Evolutionary conservation across 2,113 vertebrate genomes (phyloP), one percentile per base, ranked within the genome.

Genomic region (Tor tambroides): DNA sequence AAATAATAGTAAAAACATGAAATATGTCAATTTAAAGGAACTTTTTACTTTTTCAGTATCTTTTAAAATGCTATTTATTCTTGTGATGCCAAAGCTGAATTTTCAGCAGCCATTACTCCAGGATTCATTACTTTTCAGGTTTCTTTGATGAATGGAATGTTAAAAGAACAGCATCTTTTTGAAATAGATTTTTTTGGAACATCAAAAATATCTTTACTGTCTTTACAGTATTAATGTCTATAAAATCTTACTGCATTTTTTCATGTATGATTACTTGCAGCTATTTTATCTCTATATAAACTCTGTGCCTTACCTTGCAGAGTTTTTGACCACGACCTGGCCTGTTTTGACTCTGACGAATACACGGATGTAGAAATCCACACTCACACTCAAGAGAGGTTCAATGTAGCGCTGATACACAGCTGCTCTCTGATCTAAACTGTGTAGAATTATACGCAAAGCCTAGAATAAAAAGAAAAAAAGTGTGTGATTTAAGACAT

Each of bases 311-410:
- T 26, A 98, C 98, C 97, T 98, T 92, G 96, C 96, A 0, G 96
- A 98, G 89, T 96, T 96, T 61, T 99, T 99, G 41, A 97, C 98
- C 23, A 90, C 95, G 65, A 95, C 96, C 92, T 98, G 97, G 32
- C 97, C 96, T 0, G 96, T 96, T 93, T 95, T 96, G 80, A 99
- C 94, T 0, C 96, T 93, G 0, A 97, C 96, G 41, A 98, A 99
- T 1, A 98, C 96, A 0, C 98, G 93, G 15, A 99, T 95, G 74
- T 99, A 99, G 89, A 99, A 99, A 91, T 98, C 97, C 0, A 93
- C 98, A 0, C 97, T 98, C 94, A 98, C 46, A 0, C 95, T 95
- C n/a, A 99, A 94, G 87, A 99, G 93, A 0, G 97, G 97, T 51
- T 92, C 92, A 41, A 99, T 94, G 26, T 96, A 98, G 30, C 98